Conservation (phyloP, 92 coral and sea anemone genomes). For the Metridium senile region DNA sequence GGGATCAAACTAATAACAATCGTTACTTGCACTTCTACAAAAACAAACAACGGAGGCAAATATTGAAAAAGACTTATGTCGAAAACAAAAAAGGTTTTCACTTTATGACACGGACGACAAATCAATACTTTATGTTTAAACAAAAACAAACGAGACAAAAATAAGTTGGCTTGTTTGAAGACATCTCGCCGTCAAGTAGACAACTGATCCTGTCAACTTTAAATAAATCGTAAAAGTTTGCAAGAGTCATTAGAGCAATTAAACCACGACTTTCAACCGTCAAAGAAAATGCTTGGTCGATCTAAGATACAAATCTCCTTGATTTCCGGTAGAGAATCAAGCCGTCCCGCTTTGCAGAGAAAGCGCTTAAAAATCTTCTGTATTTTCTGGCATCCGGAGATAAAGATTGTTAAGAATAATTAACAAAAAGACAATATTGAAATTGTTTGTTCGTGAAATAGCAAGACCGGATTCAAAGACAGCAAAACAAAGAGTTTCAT, state of each 20-base stretch:
- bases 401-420: constrained; percentile 30
- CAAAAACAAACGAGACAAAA: constrained; percentile 5
- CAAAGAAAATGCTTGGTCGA: constrained; percentile 26
- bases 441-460: constrained; percentile 15
- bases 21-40: constrained; percentile 25
- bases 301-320: constrained; percentile 13
- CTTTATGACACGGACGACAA: constrained; percentile 26
- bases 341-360: constrained; percentile 30
- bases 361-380: constrained; percentile 35
- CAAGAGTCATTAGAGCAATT: constrained; percentile 36
- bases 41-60: constrained; percentile 33
- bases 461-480: constrained; percentile 31
- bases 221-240: constrained; percentile 28
- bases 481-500: constrained; percentile 30
- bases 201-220: constrained; percentile 17
- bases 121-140: constrained; percentile 20
- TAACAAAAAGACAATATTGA: constrained; percentile 25
- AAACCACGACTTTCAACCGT: constrained; percentile 15
- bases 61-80: constrained; percentile 25
- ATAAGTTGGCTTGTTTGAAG: constrained; percentile 5
- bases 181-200: not conserved
- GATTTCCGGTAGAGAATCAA: constrained; percentile 28
- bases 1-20: constrained; percentile 9
- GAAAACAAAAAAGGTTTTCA: constrained; percentile 19
- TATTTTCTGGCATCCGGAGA: constrained; percentile 29